Base-by-base conservation (phyloP, 1,140 invertebrate genomes). In the Drosophila erecta region DNA sequence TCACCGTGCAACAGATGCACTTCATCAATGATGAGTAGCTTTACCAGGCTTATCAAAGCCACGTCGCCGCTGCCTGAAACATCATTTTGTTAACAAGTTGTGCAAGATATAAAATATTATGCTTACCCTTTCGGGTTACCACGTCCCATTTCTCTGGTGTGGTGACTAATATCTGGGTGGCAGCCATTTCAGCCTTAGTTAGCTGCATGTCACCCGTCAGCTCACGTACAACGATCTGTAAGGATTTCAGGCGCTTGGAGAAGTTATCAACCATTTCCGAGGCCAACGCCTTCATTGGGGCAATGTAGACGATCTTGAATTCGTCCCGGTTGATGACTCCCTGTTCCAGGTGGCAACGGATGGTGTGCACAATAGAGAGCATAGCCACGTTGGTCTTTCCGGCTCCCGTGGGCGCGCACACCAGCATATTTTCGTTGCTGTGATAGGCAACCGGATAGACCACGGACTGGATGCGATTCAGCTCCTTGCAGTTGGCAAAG, bases 61-160 rank as follows among this genome's bases (percentile, higher is more conserved):
- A 98, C 96, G 93, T 99, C 98, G 33, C 98, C 97, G 93, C 93
- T 79, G 27, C 90, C 90, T 91, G 27, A 0, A 46, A 60, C 0
- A 1, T 7, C 7, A 27, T 24, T 27, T 10, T 3, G 43, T 38
- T 40, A 35, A 4, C 24, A 46, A 22, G 15, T 79, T 33, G 2
- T 10, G 17, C 10, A 11, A 3, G 1, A 2, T 0, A 17, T 0
- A 30, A 1, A 2, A 5, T 2, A 10, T 14, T n/a, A 22, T 6
- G 17, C 30, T 76, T 66, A 67, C 96, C 96, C 93, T 99, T 99
- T 60, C 99, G 93, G 0, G 99, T 99, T 2, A 99, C 97, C 14
- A 99, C 98, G 93, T 99, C 99, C 98, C 99, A 99, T 91, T 99
- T 99, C 93, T 99, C 99, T 1, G 99, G 99, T 0, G 99, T 99